These are phyloP conservation scores for Drosophila tsacasi DNA, from an alignment of 1,140 invertebrate genomes.

Conservation along the genomic window DNA sequence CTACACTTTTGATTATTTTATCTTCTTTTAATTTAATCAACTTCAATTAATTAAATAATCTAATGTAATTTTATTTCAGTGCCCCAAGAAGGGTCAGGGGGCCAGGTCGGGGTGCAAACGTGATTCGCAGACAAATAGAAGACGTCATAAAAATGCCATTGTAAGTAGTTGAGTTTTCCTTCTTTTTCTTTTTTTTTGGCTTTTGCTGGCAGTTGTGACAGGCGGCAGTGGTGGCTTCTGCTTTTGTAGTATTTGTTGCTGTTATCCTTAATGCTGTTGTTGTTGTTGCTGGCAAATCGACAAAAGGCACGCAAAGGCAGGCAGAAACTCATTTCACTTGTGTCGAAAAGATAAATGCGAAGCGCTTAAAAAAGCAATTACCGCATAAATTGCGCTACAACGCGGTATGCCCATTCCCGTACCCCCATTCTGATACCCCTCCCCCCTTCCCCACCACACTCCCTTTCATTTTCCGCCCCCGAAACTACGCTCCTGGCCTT, in stretches of 20 bases:
- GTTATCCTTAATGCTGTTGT: conserved; percentile 41
- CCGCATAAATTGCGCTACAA: conserved; percentile 80
- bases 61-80: conserved; percentile 4
- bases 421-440: not conserved
- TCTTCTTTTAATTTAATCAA: not conserved
- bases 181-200: conserved; percentile 20
- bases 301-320: conserved; percentile 65
- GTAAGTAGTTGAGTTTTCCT: conserved; percentile 71
- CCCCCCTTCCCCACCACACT: not conserved
- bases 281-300: conserved; percentile 63
- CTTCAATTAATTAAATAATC: not conserved
- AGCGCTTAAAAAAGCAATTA: conserved; percentile 84
- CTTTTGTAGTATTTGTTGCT: conserved; percentile 49
- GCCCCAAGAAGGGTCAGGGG: conserved; percentile 10
- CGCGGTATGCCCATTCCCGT: conserved; percentile 23
- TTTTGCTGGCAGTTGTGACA: conserved; percentile 68
- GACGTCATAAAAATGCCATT: conserved; percentile 82
- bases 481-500: conserved; percentile 5
- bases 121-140: conserved; percentile 60
- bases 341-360: conserved; percentile 84
- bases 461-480: conserved; percentile 27
- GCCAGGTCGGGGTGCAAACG: conserved; percentile 11
- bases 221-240: conserved; percentile 31
- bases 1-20: not conserved
- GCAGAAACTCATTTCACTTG: conserved; percentile 77